These are phyloP conservation scores for Ophion ellenae DNA, from an alignment of 2,888 invertebrate species.

Conservation along the genomic window DNA sequence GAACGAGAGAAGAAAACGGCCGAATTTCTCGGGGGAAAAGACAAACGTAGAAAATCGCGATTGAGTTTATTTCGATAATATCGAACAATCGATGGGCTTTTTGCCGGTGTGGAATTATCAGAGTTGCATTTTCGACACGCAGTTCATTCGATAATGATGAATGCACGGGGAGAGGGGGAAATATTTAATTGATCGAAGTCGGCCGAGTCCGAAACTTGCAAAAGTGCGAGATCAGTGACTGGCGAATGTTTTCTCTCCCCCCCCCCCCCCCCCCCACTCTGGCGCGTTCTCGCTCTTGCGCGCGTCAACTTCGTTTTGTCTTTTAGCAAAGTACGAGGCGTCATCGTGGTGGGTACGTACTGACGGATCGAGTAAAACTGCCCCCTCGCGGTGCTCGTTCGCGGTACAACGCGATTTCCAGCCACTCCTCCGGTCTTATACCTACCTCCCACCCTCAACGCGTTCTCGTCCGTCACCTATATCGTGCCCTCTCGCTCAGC, in stretches of 20 bases:
- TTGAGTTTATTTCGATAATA: too few relatives aligned
- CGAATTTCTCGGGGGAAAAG: too few relatives aligned
- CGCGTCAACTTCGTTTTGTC: slow-evolving; percentile 4
- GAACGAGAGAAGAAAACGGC: not conserved
- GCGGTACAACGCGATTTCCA: slow-evolving; percentile 73
- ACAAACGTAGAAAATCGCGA: too few relatives aligned
- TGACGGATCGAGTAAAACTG: slow-evolving; percentile 73
- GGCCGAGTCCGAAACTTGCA: not conserved
- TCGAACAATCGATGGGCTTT: too few relatives aligned
- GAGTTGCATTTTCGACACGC: too few relatives aligned
- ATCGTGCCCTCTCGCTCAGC: slow-evolving; percentile 55
- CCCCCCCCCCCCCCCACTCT: not conserved
- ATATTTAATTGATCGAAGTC: slow-evolving; percentile 3
- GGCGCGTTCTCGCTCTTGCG: slow-evolving; percentile 1
- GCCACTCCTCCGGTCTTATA: slow-evolving; percentile 76
- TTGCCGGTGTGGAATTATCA: too few relatives aligned
- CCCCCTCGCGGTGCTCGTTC: slow-evolving; percentile 77
- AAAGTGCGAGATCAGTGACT: slow-evolving; percentile 30
- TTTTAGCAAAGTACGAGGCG: slow-evolving; percentile 9
- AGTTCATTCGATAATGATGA: not conserved
- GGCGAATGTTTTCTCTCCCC: slow-evolving; percentile 21
- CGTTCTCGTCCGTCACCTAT: slow-evolving; percentile 60
- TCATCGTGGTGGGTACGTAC: slow-evolving; percentile 25
- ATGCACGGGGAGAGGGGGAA: not conserved
- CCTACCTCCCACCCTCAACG: slow-evolving; percentile 70